Conservation (phyloP, 2,888 invertebrate genomes). For the Blastobasis lacticolella region DNA sequence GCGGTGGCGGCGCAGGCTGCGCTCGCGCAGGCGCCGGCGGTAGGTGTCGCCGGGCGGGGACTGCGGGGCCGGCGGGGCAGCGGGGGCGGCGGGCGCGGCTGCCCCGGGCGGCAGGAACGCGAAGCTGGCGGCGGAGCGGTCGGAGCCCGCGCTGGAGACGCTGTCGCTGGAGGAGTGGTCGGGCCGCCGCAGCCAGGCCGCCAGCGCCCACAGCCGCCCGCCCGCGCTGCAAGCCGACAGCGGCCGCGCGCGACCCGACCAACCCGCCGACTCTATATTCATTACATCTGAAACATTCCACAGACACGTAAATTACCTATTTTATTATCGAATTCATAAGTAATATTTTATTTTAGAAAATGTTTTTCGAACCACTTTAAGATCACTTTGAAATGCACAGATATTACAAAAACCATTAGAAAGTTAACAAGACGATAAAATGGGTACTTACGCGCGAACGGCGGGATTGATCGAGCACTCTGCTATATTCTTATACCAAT, state of each 20-base stretch:
- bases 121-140: slow-evolving; percentile 82
- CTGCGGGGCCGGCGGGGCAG: slow-evolving; percentile 57
- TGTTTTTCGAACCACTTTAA: too few species aligned
- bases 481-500: too few species aligned
- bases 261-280: slow-evolving; percentile 38
- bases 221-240: slow-evolving; percentile 26
- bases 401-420: too few species aligned
- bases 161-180: slow-evolving; percentile 65
- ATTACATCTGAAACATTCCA: slow-evolving; percentile 47
- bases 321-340: too few species aligned
- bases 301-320: background rate
- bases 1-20: slow-evolving; percentile 71
- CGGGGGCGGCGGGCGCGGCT: slow-evolving; percentile 54
- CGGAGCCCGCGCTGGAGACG: slow-evolving; percentile 80
- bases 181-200: slow-evolving; percentile 82
- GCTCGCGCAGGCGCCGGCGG: slow-evolving; percentile 73
- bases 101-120: slow-evolving; percentile 77
- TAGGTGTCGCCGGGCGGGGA: slow-evolving; percentile 79
- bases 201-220: slow-evolving; percentile 74
- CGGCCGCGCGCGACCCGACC: slow-evolving; percentile 47
- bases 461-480: too few species aligned
- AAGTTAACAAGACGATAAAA: too few species aligned
- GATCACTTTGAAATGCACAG: too few species aligned
- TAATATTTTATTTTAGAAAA: too few species aligned
- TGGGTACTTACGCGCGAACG: too few species aligned